A percentile compares a stretch with the other conserved stretches of the same genome.
phyloP scores from a whole-genome alignment of 2,797 vertebrate species.

The Anolis apletophallus region DNA sequence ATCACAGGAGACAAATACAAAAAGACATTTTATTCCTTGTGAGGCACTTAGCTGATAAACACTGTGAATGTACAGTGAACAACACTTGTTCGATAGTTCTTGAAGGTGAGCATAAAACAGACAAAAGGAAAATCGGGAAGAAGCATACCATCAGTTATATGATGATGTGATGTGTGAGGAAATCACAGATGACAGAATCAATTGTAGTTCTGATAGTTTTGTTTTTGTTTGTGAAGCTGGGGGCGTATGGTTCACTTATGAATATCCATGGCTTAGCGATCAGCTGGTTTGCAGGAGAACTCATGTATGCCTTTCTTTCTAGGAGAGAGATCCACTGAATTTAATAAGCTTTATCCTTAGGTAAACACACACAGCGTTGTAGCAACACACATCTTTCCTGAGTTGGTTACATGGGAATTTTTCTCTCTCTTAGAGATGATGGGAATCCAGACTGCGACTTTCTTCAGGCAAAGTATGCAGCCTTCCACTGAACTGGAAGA shows the following conservation, averaged over 20 bases:
- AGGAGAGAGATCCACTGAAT: not conserved
- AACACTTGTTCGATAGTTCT: conserved; percentile 46
- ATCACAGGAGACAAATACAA: conserved; percentile 66
- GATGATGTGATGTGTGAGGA: not conserved
- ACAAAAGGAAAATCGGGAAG: conserved; percentile 49
- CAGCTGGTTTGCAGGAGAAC: not conserved
- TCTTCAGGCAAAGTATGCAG: not conserved
- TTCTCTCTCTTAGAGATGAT: not conserved
- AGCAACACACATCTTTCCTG: not conserved
- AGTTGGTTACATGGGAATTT: too few relatives aligned
- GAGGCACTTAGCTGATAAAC: conserved; percentile 67
- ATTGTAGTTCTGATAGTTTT: not conserved
- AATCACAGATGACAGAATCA: not conserved
- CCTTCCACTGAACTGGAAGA: not conserved
- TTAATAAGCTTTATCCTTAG: not conserved
- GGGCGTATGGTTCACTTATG: not conserved
- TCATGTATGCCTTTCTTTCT: not conserved
- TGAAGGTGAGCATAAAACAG: conserved; percentile 56
- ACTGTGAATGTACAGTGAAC: conserved; percentile 62
- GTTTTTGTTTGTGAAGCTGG: not conserved
- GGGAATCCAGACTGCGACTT: not conserved
- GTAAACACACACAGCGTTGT: not conserved
- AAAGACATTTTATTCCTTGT: conserved; percentile 66
- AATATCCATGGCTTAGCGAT: not conserved
- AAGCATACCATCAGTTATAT: conserved; percentile 49